Evolutionary conservation across 2,113 vertebrate species (phyloP), one percentile per base, ranked within the genome.

Genomic region (Silurus glanis): DNA sequence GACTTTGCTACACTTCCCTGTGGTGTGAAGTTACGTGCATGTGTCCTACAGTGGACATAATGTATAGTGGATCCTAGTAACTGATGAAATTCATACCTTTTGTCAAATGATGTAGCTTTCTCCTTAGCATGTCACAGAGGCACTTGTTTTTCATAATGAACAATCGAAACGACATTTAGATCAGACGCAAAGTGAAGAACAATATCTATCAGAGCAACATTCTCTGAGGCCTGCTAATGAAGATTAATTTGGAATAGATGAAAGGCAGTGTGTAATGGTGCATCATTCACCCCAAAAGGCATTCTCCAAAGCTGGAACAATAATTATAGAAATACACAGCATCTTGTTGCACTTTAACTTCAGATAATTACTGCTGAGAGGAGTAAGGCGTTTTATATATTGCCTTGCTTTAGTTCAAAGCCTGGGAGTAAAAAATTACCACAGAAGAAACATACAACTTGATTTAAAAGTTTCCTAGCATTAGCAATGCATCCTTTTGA

Each of bases 91-190:
- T 16, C 55, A 37, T 17, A 12, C 25, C 25, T 23, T 45, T 45
- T 4, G 4, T 59, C 56, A 58, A 25, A 5, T 45, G 74, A 79
- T 67, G 62, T 67, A 19, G 64, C 14, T 78, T 87, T 86, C 85
- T 87, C 85, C 28, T 21, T 61, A 56, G 56, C 2, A 71, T 85
- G 61, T 80, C 86, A 92, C 89, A 88, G 85, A 89, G 19, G 83
- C 89, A 89, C 90, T 90, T 17, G 59, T 86, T 87, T 92, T 87
- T 92, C 85, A 91, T 92, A 88, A 91, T 79, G 89, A 89, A 90
- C 79, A 85, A 76, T 88, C 81, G 58, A 76, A 78, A 47, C 55
- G 76, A 74, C 74, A 88, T 88, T 91, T 78, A 89, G 66, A 58
- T 83, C 71, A 88, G 90, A 89, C 45, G 53, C 69, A 75, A 83